Evolutionary conservation across 2,888 invertebrate species (phyloP).

Genomic region (Synergus itoensis): DNA sequence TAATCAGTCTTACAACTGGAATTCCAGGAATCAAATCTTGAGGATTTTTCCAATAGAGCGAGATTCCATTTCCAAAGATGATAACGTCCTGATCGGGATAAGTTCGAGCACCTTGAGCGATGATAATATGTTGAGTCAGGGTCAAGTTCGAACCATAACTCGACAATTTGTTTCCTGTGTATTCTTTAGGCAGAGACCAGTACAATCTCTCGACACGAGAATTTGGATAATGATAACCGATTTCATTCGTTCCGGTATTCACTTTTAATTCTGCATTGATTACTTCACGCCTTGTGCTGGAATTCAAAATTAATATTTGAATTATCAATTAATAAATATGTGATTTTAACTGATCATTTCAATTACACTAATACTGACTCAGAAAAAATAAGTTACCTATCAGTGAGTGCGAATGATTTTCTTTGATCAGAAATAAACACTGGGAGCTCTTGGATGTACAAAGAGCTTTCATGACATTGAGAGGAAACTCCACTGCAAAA

Average conservation of each 20-base stretch:
- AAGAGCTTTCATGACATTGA: conserved; percentile 85
- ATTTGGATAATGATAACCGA: conserved; percentile 80
- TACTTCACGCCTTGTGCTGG: conserved; percentile 75
- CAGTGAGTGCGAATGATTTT: conserved; percentile 83
- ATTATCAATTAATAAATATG: neutral
- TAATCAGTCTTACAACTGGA: conserved; percentile 79
- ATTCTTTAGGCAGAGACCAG: conserved; percentile 86
- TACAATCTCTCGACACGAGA: conserved; percentile 80
- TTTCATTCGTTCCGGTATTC: conserved; percentile 82
- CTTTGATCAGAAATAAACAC: conserved; percentile 80
- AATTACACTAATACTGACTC: neutral
- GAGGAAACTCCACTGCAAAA: conserved; percentile 91
- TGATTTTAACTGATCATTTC: neutral
- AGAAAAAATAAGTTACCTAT: conserved; percentile 77
- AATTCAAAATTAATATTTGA: conserved; percentile 37
- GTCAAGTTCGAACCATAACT: conserved; percentile 93
- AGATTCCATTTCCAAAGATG: conserved; percentile 87
- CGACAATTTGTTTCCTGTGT: conserved; percentile 85
- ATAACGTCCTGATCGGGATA: conserved; percentile 89
- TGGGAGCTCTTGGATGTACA: conserved; percentile 84
- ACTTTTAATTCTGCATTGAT: conserved; percentile 79
- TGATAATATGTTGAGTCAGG: conserved; percentile 86
- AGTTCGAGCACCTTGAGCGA: conserved; percentile 79
- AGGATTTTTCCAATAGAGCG: conserved; percentile 88
- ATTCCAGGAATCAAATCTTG: conserved; percentile 80